Conservation (phyloP, 2,797 vertebrate species). For the Cottoperca gobio region DNA sequence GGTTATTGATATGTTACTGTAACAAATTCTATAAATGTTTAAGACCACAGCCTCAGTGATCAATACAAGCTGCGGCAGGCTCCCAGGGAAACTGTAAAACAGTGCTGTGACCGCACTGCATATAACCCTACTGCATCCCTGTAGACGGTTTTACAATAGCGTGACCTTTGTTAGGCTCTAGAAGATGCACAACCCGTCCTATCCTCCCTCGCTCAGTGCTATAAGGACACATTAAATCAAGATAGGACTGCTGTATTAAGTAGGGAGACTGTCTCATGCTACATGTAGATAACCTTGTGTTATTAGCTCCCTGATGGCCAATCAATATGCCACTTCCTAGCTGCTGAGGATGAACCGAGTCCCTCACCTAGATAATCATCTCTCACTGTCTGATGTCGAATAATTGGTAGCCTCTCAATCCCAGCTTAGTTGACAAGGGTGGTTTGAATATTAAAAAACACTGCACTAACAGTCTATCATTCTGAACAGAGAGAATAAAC, state of each 20-base stretch:
- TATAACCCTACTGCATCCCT: constrained; percentile 16
- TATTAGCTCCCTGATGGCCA: constrained; percentile 89
- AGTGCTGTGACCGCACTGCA: constrained; percentile 27
- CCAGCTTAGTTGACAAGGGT: constrained; percentile 81
- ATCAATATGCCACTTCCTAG: constrained; percentile 88
- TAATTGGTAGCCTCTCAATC: constrained; percentile 88
- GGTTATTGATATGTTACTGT: constrained; percentile 30
- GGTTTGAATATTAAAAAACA: constrained; percentile 87
- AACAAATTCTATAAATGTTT: constrained; percentile 34
- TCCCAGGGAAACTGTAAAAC: constrained; percentile 40
- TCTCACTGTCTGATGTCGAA: constrained; percentile 80
- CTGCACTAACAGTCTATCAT: constrained; percentile 67
- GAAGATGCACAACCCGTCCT: constrained; percentile 53
- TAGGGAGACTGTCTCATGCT: constrained; percentile 81
- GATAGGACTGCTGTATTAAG: constrained; percentile 81
- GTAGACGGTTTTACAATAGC: constrained; percentile 58
- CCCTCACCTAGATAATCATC: constrained; percentile 87
- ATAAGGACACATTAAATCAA: constrained; percentile 83
- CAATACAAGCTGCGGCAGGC: constrained; percentile 20
- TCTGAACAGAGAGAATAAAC: constrained; percentile 70
- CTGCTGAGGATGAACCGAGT: constrained; percentile 82
- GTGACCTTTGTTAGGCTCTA: constrained; percentile 74
- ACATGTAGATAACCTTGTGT: constrained; percentile 90
- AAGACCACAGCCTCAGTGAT: constrained; percentile 26
- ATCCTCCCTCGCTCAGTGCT: constrained; percentile 46